phyloP scores from a whole-genome alignment of 2,888 invertebrate species.

The Phengaris alcon region DNA sequence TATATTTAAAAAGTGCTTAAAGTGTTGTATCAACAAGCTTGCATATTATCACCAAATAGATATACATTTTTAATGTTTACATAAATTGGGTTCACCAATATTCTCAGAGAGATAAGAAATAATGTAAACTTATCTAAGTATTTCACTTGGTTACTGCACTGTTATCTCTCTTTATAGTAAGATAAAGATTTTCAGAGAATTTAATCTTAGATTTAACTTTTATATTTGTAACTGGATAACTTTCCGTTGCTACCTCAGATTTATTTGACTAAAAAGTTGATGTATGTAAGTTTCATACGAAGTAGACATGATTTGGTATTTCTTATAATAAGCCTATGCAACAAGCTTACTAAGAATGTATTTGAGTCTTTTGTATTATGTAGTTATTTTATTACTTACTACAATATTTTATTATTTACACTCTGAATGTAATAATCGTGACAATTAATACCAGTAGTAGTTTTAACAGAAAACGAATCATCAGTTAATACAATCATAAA shows the following conservation, averaged over 20 bases:
- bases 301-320: no score
- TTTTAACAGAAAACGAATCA: no score
- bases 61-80: background rate
- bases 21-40: background rate
- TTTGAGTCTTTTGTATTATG: no score
- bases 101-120: conserved; percentile 18
- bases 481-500: no score
- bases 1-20: background rate
- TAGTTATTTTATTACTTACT: no score
- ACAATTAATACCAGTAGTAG: no score
- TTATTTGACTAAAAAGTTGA: background rate
- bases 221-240: background rate
- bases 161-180: conserved; percentile 33
- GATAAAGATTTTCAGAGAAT: background rate
- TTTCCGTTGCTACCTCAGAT: background rate
- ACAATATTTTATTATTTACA: no score
- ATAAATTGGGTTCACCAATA: background rate
- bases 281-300: no score
- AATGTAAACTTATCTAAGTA: conserved; percentile 24
- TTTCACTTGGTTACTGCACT: conserved; percentile 41
- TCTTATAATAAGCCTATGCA: no score
- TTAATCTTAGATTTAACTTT: background rate
- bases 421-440: no score
- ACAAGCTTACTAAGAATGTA: no score
- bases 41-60: conserved; percentile 4